Evolutionary conservation across 2,888 invertebrate genomes (phyloP).

Genomic region (Spicauda simplicius): DNA sequence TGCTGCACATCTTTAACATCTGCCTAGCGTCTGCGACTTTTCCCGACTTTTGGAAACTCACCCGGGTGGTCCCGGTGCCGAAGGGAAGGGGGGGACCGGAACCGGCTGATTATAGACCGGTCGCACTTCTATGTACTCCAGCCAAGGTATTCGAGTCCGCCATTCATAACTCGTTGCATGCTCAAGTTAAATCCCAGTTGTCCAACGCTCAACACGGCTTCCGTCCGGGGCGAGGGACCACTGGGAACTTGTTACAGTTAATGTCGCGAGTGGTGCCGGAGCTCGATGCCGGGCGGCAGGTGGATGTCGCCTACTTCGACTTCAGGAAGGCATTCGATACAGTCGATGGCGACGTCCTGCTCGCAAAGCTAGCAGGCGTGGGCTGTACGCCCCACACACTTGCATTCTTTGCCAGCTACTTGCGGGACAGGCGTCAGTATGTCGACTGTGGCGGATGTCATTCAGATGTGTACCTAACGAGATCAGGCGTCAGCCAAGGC

Average conservation of each 20-base stretch:
- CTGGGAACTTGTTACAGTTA: too few species aligned
- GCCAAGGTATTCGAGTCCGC: too few species aligned
- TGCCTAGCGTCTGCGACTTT: slow-evolving; percentile 16
- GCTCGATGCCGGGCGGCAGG: too few species aligned
- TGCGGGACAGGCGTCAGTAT: too few species aligned
- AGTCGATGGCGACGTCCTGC: slow-evolving; percentile 7
- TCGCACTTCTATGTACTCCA: slow-evolving; percentile 23
- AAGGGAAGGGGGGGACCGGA: slow-evolving; percentile 26
- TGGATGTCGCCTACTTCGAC: too few species aligned
- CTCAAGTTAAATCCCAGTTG: too few species aligned
- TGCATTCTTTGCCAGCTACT: slow-evolving; percentile 8
- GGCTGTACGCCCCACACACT: too few species aligned
- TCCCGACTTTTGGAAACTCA: slow-evolving; percentile 35
- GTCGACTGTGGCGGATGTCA: slow-evolving; percentile 20
- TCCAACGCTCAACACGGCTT: too few species aligned
- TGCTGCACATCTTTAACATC: slow-evolving; percentile 33
- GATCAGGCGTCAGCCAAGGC: slow-evolving; percentile 12
- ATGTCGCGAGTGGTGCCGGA: too few species aligned
- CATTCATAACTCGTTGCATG: slow-evolving; percentile 8
- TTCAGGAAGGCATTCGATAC: too few species aligned
- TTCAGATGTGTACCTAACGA: slow-evolving; percentile 3
- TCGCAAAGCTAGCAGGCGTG: not conserved
- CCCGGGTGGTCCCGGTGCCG: slow-evolving; percentile 36
- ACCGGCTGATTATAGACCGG: slow-evolving; percentile 15
- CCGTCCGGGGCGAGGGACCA: too few species aligned